Evolutionary conservation across 2,888 invertebrate genomes (phyloP).

Genomic region (Cylloceria caligata): DNA sequence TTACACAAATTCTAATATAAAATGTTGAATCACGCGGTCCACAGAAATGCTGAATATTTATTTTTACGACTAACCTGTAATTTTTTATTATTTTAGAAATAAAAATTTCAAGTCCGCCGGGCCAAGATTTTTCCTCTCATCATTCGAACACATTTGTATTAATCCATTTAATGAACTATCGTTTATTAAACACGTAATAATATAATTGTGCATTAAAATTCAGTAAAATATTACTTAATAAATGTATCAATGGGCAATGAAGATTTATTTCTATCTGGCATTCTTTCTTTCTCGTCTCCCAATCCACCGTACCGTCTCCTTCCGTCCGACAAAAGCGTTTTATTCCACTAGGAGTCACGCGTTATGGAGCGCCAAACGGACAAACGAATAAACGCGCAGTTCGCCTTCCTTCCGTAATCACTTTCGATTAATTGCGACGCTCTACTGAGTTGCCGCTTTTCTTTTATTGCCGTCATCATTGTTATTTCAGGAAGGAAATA

Average conservation of each 20-base stretch:
- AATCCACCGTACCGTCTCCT: constrained; percentile 7
- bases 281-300: neutral
- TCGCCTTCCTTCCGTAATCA: constrained; percentile 46
- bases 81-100: neutral
- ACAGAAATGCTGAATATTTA: neutral
- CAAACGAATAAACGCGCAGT: constrained; percentile 27
- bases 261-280: neutral
- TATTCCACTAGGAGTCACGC: constrained; percentile 48
- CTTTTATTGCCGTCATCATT: constrained; percentile 29
- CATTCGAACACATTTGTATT: neutral
- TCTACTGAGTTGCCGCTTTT: constrained; percentile 27
- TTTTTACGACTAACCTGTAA: neutral
- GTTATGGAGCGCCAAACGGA: constrained; percentile 19
- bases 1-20: neutral
- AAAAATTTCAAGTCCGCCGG: neutral
- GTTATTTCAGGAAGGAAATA: neutral
- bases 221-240: neutral
- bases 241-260: neutral
- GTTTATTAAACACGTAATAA: neutral
- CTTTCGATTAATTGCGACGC: constrained; percentile 50
- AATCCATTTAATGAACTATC: neutral
- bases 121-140: neutral
- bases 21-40: neutral
- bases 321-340: constrained; percentile 42
- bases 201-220: neutral